A percentile compares a stretch with the other conserved stretches of the same genome.
Evolutionary conservation across 2,797 vertebrate species (phyloP).

Genomic region (Phoeniculus purpureus): DNA sequence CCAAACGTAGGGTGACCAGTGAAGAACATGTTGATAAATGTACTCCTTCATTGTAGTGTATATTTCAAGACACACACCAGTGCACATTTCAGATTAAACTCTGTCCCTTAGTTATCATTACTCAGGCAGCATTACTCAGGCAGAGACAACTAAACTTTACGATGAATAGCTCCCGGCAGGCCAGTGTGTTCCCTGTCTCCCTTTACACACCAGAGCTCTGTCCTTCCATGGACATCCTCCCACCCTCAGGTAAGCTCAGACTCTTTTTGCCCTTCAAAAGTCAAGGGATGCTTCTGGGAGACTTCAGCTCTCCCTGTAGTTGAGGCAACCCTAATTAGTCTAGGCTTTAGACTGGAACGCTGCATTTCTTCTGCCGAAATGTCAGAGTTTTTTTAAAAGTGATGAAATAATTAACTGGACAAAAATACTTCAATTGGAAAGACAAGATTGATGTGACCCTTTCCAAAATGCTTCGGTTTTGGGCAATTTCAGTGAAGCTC

Average conservation of each 20-base stretch:
- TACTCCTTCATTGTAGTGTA: conserved; percentile 26
- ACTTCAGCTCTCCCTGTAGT: background rate
- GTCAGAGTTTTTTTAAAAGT: background rate
- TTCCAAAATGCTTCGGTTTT: background rate
- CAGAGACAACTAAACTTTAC: conserved; percentile 54
- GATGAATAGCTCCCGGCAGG: background rate
- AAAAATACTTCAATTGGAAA: background rate
- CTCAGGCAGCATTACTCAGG: conserved; percentile 64
- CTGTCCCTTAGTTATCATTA: conserved; percentile 54
- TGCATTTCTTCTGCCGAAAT: background rate
- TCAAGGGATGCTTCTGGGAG: background rate
- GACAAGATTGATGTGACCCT: background rate
- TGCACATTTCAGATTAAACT: conserved; percentile 57
- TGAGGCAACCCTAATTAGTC: background rate
- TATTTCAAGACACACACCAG: conserved; percentile 55
- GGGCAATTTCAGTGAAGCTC: background rate
- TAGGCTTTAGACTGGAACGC: background rate
- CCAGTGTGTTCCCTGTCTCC: background rate
- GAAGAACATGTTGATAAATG: conserved; percentile 56
- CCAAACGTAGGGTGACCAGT: background rate
- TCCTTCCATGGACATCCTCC: background rate
- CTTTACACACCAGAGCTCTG: background rate
- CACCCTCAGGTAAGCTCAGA: background rate
- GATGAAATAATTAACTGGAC: background rate
- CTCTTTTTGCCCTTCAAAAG: background rate